Evolutionary conservation across 2,888 invertebrate species (phyloP), one percentile per base, ranked within the genome.

Genomic region (Ichneumoninae sp.): DNA sequence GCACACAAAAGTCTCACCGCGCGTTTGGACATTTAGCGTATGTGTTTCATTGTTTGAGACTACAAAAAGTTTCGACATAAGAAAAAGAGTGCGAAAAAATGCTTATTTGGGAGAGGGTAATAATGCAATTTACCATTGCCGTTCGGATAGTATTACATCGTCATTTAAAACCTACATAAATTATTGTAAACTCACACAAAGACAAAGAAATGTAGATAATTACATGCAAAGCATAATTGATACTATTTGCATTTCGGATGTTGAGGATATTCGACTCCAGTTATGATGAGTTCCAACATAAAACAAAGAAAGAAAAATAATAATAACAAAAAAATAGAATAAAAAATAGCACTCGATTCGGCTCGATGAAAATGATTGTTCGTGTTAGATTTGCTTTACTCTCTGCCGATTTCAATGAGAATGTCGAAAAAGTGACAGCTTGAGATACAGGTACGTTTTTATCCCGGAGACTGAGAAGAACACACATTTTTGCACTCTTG

Each of bases 131-230:
- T 33, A 52, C 75, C 69, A 72, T 80, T 76, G 50, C 80, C 71
- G 36, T 80, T 80, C 62, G 66, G 22, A 80, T 80, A 54, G 60
- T 66, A 80, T 81, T 81, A 66, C 36, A 78, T 81, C 65, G 81
- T 81, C 72, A 78, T 84, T 84, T 84, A 70, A 80, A 69, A 78
- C 74, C 33, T 62, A 50, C 81, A 71, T 50, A 62, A 78, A 78
- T 84, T 78, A 74, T 69, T 84, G 70, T 81, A 74, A 60, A 81
- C 77, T 74, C 57, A 80, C 54, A 54, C 13, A 16, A 22, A 57
- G 57, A 71, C 10, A 68, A 57, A 57, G 62, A 62, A 16, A 33
- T 33, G 62, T 40, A 66, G 54, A 22, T 50, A 47, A 66, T 62
- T 19, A 80, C 50, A 70, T 30, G 62, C 65, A 26, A 65, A 16